Evolutionary conservation across 1,140 invertebrate species (phyloP).

Genomic region (Stenopsyche tienmushanensis): DNA sequence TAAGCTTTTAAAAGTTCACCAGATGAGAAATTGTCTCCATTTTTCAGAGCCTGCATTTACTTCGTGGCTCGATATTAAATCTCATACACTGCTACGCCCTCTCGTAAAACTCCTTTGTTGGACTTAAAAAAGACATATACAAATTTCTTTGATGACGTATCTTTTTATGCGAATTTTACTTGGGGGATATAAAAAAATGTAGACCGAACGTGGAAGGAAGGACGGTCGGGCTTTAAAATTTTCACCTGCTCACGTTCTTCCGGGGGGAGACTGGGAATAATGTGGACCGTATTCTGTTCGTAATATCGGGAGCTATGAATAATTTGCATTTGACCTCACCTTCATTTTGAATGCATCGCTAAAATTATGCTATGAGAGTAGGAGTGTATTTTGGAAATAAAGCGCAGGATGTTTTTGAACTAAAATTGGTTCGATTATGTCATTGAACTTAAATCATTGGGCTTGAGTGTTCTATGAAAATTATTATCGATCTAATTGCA

Average conservation of each 20-base stretch:
- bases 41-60: conserved; percentile 35
- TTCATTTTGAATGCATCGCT: not conserved
- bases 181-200: not conserved
- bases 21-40: conserved; percentile 39
- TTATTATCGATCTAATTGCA: not conserved
- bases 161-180: not conserved
- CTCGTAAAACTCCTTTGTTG: conserved; percentile 33
- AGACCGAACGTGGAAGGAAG: not conserved
- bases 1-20: conserved; percentile 38
- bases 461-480: not conserved
- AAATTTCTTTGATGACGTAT: conserved; percentile 14
- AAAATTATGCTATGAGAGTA: not conserved
- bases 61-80: conserved; percentile 31
- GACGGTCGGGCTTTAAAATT: not conserved
- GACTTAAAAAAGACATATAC: conserved; percentile 27
- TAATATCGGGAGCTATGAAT: not conserved
- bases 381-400: no score
- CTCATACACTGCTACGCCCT: conserved; percentile 32
- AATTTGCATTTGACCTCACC: not conserved
- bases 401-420: no score
- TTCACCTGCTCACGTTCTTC: not conserved
- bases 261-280: no score
- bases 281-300: no score
- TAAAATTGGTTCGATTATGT: not conserved
- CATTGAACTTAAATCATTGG: not conserved